phyloP scores from a whole-genome alignment of 2,888 invertebrate genomes.

The Lasioglossum zephyrum region DNA sequence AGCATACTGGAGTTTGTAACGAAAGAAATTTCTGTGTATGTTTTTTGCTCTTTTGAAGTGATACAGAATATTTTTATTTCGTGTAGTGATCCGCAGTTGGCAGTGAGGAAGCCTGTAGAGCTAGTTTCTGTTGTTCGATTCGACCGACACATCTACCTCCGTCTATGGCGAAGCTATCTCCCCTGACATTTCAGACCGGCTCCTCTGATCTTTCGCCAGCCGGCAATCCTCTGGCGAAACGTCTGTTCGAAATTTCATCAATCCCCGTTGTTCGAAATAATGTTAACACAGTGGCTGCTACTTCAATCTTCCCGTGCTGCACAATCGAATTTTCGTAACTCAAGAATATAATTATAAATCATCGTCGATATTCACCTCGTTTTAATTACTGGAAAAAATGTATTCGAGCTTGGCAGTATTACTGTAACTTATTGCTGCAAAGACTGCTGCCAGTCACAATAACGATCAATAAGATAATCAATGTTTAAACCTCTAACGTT shows the following conservation, averaged over 20 bases:
- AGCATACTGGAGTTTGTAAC: too few species aligned
- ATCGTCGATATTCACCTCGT: neutral
- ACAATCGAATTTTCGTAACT: neutral
- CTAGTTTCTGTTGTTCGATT: neutral
- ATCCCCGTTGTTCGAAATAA: neutral
- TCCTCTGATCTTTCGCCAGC: neutral
- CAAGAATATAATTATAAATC: neutral
- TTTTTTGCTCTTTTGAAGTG: neutral
- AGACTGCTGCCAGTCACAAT: neutral
- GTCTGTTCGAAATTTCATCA: neutral
- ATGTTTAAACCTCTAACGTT: neutral
- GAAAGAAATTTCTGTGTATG: too few species aligned
- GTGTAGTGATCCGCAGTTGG: neutral
- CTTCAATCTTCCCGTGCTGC: neutral
- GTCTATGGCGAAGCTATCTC: neutral
- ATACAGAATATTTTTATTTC: neutral
- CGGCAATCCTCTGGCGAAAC: neutral
- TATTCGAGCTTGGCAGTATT: neutral
- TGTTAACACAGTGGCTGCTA: neutral
- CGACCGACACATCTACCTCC: neutral
- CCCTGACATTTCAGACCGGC: constrained; percentile 6
- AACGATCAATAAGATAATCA: neutral
- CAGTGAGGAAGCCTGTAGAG: neutral
- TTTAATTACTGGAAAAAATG: neutral
- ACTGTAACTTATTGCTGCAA: neutral